phyloP scores from a whole-genome alignment of 2,888 invertebrate genomes.

The Callinectes sapidus region DNA sequence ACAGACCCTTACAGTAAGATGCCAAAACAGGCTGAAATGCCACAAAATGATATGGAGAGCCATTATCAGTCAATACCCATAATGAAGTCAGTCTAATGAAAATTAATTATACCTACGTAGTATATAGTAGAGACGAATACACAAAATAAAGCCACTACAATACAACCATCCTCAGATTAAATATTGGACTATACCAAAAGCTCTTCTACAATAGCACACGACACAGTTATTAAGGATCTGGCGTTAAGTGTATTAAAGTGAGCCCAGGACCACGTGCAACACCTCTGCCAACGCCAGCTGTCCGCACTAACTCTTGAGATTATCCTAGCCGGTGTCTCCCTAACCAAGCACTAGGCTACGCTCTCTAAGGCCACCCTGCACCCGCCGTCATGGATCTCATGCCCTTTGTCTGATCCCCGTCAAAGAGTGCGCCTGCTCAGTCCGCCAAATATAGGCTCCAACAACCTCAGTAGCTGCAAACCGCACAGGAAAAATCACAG shows the following conservation, averaged over 20 bases:
- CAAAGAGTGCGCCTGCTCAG: constrained; percentile 53
- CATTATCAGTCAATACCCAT: constrained; percentile 37
- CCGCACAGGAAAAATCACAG: constrained; percentile 70
- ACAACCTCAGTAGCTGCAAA: constrained; percentile 70
- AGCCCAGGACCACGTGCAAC: constrained; percentile 32
- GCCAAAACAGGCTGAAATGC: constrained; percentile 26
- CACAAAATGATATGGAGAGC: constrained; percentile 36
- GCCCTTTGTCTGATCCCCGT: constrained; percentile 57
- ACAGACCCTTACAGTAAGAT: neutral
- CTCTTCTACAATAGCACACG: constrained; percentile 32
- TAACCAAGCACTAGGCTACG: constrained; percentile 11
- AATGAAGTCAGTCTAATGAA: neutral
- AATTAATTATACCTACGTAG: neutral
- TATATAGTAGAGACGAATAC: constrained; percentile 5
- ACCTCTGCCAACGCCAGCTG: neutral
- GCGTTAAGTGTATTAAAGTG: constrained; percentile 41
- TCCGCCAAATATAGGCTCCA: constrained; percentile 64
- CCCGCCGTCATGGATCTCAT: constrained; percentile 13
- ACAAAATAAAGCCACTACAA: constrained; percentile 31
- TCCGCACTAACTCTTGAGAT: constrained; percentile 24
- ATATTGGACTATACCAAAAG: constrained; percentile 31
- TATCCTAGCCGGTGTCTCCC: constrained; percentile 26
- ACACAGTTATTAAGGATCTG: constrained; percentile 57
- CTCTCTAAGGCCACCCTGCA: constrained; percentile 31
- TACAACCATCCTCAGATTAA: constrained; percentile 30